A percentile compares a stretch with the other conserved stretches of the same genome.
Conservation (phyloP, 1,140 invertebrate species). For the Zaprionus capensis region DNA sequence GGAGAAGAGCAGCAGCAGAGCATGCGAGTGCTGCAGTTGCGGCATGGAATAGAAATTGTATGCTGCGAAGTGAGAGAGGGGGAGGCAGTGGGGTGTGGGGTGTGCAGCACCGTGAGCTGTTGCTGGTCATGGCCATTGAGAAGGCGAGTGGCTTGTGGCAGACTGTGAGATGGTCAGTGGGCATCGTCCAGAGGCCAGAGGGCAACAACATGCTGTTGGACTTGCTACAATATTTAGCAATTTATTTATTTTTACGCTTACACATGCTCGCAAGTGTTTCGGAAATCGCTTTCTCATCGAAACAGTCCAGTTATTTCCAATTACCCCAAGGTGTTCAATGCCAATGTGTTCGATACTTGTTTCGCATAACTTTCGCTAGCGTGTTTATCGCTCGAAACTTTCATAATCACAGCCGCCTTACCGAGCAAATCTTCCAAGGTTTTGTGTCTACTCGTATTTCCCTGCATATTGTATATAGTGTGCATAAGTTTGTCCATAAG, state of each 20-base stretch:
- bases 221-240: constrained; percentile 58
- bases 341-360: neutral
- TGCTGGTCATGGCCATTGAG: constrained; percentile 42
- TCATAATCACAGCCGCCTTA: neutral
- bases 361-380: neutral
- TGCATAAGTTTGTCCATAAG: neutral
- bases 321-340: neutral
- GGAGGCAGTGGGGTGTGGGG: neutral
- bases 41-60: constrained; percentile 9
- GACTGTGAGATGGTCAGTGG: neutral
- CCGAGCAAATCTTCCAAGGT: neutral
- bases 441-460: neutral
- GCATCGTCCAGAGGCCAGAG: neutral
- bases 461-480: neutral
- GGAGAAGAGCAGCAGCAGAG: neutral
- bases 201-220: neutral
- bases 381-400: neutral
- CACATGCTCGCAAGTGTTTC: constrained; percentile 30
- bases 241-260: constrained; percentile 60
- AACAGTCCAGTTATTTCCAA: neutral
- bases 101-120: neutral
- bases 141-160: neutral
- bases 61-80: neutral
- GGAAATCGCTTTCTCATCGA: constrained; percentile 4
- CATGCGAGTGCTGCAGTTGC: constrained; percentile 14